Base-by-base conservation (phyloP, 2,888 invertebrate genomes). In the Cheilosia grossa region DNA sequence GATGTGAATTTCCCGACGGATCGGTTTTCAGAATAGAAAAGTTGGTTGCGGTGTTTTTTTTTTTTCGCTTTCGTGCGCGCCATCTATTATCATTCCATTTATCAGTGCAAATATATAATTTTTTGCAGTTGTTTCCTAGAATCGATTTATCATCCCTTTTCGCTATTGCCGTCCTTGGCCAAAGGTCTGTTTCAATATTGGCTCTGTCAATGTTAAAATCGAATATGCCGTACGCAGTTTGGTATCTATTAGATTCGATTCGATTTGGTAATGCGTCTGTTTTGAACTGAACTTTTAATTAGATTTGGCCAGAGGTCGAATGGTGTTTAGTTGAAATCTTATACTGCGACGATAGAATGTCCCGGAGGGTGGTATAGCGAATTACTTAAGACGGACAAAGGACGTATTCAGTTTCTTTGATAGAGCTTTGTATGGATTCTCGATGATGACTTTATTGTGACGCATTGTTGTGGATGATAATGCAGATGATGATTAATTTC, bases 211-310 rank as follows among this genome's bases (percentile, higher is more conserved):
- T 61, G 47, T 44, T n/a, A 44, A 15, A 19, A 24, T 15, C n/a
- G 30, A 27, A 17, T 44, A 17, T 17, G 27, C n/a, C 19, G 24
- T 13, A 61, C 10, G 30, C 10, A 2, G 30, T 10, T 4, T 21
- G 21, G 51, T 53, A 58, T 75, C 33, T 30, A 17, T 61, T 66
- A 21, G 59, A 54, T 42, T 82, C 10, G 27, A 51, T 51, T 27
- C 15, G 24, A 63, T 47, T 17, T 73, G 10, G 21, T 66, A 44
- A 19, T 72, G 13, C 61, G 40, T 72, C 66, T 73, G 54, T 61
- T 67, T 56, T 33, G 78, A 78, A 78, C 73, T 78, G 10, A 73
- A 67, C 42, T 82, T 82, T 82, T 82, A 82, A 82, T 82, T 82
- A 78, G 66, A 78, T 82, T 78, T 54, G 42, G 42, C 66, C 66